Conservation (phyloP, 2,113 vertebrate species). For the Illadopsis cleaveri region DNA sequence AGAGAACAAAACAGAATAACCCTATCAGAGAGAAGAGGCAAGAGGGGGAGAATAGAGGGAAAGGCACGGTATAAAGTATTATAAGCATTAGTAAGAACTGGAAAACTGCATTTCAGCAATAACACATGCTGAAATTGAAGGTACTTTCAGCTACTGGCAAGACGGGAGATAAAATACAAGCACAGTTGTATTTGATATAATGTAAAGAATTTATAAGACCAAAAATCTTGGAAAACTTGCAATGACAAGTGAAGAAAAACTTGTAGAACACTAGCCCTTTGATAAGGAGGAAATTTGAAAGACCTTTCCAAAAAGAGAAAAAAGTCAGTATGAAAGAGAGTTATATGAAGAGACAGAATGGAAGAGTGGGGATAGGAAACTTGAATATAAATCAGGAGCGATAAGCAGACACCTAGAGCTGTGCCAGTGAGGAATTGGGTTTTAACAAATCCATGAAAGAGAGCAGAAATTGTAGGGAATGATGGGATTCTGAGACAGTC, state of each 20-base stretch:
- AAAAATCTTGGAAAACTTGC: not conserved
- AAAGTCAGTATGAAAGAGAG: not conserved
- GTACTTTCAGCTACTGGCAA: not conserved
- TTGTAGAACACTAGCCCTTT: not conserved
- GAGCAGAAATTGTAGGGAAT: not conserved
- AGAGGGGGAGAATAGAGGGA: not conserved
- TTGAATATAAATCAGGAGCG: not conserved
- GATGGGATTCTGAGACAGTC: not conserved
- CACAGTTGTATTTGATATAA: not conserved
- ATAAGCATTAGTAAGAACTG: conserved; percentile 34
- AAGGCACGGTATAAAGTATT: not conserved
- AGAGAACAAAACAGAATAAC: not conserved
- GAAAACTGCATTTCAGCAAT: not conserved
- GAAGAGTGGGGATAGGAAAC: not conserved
- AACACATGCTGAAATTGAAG: not conserved
- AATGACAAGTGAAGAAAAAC: not conserved
- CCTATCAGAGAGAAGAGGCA: not conserved
- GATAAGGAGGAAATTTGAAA: not conserved
- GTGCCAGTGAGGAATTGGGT: not conserved
- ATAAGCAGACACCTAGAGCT: not conserved
- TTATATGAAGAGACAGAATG: not conserved
- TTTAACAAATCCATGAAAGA: not conserved
- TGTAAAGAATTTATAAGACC: not conserved
- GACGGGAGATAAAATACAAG: not conserved
- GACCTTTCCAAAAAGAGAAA: not conserved